Evolutionary conservation across 2,888 invertebrate genomes (phyloP).

Genomic region (Cyrtodaria siliqua): DNA sequence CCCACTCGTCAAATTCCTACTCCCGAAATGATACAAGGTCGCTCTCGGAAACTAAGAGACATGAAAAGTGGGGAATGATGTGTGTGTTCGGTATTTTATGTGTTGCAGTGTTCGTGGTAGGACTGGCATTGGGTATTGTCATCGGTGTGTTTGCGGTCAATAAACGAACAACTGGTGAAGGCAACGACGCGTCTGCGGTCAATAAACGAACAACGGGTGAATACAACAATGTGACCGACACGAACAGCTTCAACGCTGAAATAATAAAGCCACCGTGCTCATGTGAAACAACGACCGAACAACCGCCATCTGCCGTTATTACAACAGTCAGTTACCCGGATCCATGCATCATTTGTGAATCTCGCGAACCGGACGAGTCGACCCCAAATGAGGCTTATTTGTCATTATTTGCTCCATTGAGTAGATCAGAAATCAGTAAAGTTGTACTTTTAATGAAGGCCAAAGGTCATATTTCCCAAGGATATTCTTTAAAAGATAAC

Average conservation of each 20-base stretch:
- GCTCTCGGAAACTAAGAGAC: neutral
- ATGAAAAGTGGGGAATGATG: neutral
- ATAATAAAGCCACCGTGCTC: neutral
- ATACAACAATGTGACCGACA: neutral
- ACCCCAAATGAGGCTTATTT: slow-evolving; percentile 1
- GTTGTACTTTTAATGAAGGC: slow-evolving; percentile 5
- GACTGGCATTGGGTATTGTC: slow-evolving; percentile 43
- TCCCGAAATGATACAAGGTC: slow-evolving; percentile 4
- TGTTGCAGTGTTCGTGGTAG: slow-evolving; percentile 30
- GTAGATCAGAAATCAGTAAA: slow-evolving; percentile 45
- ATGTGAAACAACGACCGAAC: neutral
- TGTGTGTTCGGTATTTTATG: slow-evolving; percentile 19
- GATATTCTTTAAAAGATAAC: slow-evolving; percentile 9
- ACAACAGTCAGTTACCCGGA: neutral
- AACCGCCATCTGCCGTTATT: too few relatives aligned
- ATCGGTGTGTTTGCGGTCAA: slow-evolving; percentile 45
- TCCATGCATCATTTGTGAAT: slow-evolving; percentile 3
- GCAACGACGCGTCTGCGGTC: neutral
- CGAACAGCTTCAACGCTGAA: neutral
- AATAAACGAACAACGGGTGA: neutral
- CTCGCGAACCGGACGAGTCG: slow-evolving; percentile 26
- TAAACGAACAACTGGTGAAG: too few relatives aligned
- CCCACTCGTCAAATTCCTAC: slow-evolving; percentile 10
- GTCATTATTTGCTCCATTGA: slow-evolving; percentile 56
- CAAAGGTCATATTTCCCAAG: slow-evolving; percentile 4